Percentiles rank a stretch among this genome's conserved stretches.
phyloP scores from a whole-genome alignment of 2,888 invertebrate genomes.

The Rotaria macrura region DNA sequence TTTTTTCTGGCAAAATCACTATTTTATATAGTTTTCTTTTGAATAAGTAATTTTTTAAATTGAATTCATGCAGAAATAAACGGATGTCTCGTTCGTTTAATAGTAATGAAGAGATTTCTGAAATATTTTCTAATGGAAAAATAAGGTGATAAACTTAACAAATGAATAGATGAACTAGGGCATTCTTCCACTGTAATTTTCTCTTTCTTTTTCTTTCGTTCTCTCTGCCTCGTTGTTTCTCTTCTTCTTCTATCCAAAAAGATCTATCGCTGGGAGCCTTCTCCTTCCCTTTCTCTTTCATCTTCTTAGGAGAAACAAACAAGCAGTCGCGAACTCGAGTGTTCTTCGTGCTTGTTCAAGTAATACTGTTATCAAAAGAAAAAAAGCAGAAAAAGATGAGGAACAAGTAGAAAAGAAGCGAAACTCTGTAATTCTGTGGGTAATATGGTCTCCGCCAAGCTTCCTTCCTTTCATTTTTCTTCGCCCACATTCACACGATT shows the following conservation, averaged over 20 bases:
- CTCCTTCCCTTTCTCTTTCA: not conserved
- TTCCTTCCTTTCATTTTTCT: not conserved
- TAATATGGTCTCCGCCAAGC: not conserved
- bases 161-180: not conserved
- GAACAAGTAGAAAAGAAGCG: not conserved
- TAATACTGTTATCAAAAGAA: not conserved
- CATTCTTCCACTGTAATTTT: not conserved
- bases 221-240: too few species aligned
- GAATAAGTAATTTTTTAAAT: not conserved
- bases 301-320: not conserved
- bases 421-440: not conserved
- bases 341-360: not conserved
- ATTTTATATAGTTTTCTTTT: not conserved
- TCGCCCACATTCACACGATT: not conserved
- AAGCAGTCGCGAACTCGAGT: not conserved
- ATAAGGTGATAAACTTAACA: not conserved
- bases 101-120: not conserved
- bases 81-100: not conserved
- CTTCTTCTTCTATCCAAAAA: not conserved
- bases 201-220: not conserved
- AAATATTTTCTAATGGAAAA: not conserved
- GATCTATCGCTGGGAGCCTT: not conserved
- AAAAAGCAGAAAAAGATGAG: not conserved
- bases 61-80: not conserved
- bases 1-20: not conserved